Percentiles rank a stretch among this genome's conserved stretches.
phyloP scores from a whole-genome alignment of 1,140 invertebrate species.

The Brachionus koreanus region DNA sequence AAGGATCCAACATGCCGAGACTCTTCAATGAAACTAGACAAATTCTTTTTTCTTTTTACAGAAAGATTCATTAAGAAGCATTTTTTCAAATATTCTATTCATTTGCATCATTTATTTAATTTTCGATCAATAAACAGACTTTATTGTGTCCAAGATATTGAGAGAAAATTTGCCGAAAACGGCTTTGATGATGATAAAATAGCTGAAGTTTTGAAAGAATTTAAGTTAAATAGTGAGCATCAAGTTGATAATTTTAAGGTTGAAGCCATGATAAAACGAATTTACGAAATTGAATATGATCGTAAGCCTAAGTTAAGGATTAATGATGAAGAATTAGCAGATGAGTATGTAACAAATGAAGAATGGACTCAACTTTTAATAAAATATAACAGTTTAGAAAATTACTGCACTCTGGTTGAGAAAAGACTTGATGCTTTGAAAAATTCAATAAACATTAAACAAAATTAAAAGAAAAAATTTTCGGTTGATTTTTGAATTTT shows the following conservation, averaged over 20 bases:
- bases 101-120: neutral
- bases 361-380: neutral
- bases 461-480: too few relatives aligned
- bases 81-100: neutral
- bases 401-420: constrained; percentile 1
- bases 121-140: neutral
- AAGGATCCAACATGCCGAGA: constrained; percentile 1
- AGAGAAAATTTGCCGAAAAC: neutral
- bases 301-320: constrained; percentile 23
- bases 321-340: constrained; percentile 7
- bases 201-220: neutral
- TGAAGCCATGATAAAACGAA: neutral
- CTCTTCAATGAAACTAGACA: neutral
- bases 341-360: constrained; percentile 26
- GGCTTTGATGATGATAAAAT: constrained; percentile 11
- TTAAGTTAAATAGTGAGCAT: neutral
- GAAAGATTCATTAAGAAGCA: neutral
- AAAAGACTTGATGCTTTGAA: neutral
- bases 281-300: constrained; percentile 16
- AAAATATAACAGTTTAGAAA: constrained; percentile 12
- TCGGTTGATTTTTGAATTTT: too few relatives aligned
- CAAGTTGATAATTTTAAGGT: constrained; percentile 27
- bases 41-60: neutral
- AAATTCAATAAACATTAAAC: neutral
- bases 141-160: constrained; percentile 35